These are phyloP conservation scores for Magallana nippona DNA, from an alignment of 2,888 invertebrate species.

Conservation along the genomic window DNA sequence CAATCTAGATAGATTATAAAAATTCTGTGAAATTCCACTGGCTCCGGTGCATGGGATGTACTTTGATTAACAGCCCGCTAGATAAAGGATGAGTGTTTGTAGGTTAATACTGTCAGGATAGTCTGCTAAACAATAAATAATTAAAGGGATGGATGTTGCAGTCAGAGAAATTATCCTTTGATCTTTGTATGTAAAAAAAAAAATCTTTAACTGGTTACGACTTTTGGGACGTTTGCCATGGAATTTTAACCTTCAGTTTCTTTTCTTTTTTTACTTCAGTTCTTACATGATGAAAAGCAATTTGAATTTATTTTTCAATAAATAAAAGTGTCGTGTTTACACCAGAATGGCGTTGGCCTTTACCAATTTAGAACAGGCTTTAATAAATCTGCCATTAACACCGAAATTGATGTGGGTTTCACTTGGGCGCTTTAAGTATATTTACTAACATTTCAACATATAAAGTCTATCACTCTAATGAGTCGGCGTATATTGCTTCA, in stretches of 20 bases:
- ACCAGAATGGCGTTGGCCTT: background rate
- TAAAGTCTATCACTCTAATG: background rate
- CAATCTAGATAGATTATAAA: too few relatives aligned
- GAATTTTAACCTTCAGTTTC: background rate
- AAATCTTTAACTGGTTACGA: background rate
- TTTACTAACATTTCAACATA: background rate
- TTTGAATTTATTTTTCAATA: background rate
- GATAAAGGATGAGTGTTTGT: background rate
- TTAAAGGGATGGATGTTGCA: background rate
- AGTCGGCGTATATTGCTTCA: slow-evolving; percentile 4
- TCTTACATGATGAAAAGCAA: background rate
- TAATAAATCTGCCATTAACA: background rate
- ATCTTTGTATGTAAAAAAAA: background rate
- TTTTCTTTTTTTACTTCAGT: background rate
- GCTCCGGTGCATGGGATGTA: background rate
- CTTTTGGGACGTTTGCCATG: background rate
- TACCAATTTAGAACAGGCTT: slow-evolving; percentile 4
- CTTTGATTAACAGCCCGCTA: background rate
- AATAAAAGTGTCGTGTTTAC: slow-evolving; percentile 2
- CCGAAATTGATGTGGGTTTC: slow-evolving; percentile 2
- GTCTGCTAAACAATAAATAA: background rate
- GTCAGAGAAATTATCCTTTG: background rate
- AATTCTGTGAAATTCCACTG: background rate
- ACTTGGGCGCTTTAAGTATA: background rate
- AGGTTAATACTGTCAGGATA: slow-evolving; percentile 9